Evolutionary conservation across 2,888 invertebrate genomes (phyloP).

Genomic region (Linhomoeus sp.): DNA sequence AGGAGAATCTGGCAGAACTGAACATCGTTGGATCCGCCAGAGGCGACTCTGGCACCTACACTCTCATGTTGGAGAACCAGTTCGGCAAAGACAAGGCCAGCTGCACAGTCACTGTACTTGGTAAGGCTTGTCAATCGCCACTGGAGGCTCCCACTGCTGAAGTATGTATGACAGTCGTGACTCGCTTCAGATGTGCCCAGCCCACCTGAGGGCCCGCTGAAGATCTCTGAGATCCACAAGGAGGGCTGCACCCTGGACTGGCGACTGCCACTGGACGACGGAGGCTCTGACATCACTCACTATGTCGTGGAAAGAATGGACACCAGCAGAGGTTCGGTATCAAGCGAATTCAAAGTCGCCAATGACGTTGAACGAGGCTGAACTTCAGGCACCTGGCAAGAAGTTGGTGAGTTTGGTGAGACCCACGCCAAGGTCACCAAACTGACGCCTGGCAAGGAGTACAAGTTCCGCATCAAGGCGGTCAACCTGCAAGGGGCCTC

Average conservation of each 20-base stretch:
- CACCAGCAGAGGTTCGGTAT: conserved; percentile 64
- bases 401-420: conserved; percentile 21
- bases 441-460: conserved; percentile 30
- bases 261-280: conserved; percentile 71
- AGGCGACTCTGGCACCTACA: conserved; percentile 70
- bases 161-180: no score
- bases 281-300: conserved; percentile 79
- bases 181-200: conserved; percentile 63
- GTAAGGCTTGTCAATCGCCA: no score
- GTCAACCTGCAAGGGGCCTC: conserved; percentile 36
- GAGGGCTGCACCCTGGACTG: conserved; percentile 69
- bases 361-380: no score
- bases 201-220: conserved; percentile 63
- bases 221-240: conserved; percentile 60
- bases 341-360: no score
- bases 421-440: conserved; percentile 23
- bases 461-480: conserved; percentile 37
- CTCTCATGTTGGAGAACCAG: conserved; percentile 65
- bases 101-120: conserved; percentile 64
- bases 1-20: conserved; percentile 60
- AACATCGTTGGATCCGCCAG: conserved; percentile 74
- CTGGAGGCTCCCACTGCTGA: no score
- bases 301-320: conserved; percentile 92
- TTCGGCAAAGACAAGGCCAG: conserved; percentile 79
- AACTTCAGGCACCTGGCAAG: conserved; percentile 14